These are phyloP conservation scores for Sturnira hondurensis DNA, from an alignment of 2,113 vertebrate genomes.

Conservation along the genomic window DNA sequence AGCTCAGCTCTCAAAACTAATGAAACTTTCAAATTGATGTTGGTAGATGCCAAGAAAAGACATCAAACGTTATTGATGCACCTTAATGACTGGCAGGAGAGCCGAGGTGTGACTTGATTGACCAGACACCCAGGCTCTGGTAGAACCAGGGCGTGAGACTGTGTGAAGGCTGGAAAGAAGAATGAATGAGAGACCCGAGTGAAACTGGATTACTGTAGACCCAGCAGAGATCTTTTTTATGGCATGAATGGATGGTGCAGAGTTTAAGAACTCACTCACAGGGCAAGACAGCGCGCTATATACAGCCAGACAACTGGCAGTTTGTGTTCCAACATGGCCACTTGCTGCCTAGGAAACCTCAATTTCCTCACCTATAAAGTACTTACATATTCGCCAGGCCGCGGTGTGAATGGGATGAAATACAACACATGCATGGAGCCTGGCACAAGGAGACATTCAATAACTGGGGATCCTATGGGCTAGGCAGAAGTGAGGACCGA, in stretches of 20 bases:
- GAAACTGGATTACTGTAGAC: not conserved
- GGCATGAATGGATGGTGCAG: fast-evolving
- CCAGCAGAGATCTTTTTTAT: fast-evolving
- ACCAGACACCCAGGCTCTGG: not conserved
- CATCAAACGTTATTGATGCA: not conserved
- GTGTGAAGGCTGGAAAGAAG: not conserved
- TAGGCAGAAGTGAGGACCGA: not conserved
- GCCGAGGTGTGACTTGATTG: not conserved
- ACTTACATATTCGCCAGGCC: no score
- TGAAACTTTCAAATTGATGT: not conserved
- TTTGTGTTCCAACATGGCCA: not conserved
- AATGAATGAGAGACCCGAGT: fast-evolving
- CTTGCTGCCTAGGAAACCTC: not conserved
- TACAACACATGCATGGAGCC: fast-evolving
- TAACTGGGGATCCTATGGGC: fast-evolving
- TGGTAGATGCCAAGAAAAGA: not conserved
- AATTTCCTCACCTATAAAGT: not conserved
- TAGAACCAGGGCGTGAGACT: not conserved
- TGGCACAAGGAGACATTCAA: not conserved
- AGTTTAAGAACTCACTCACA: not conserved
- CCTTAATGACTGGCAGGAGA: not conserved
- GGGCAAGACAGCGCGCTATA: not conserved
- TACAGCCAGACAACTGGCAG: not conserved
- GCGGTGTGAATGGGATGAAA: not conserved
- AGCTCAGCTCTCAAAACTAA: not conserved